Percentiles rank a stretch among this genome's conserved stretches.
Evolutionary conservation across 2,797 vertebrate species (phyloP).

Genomic region (Crypturellus tataupa): DNA sequence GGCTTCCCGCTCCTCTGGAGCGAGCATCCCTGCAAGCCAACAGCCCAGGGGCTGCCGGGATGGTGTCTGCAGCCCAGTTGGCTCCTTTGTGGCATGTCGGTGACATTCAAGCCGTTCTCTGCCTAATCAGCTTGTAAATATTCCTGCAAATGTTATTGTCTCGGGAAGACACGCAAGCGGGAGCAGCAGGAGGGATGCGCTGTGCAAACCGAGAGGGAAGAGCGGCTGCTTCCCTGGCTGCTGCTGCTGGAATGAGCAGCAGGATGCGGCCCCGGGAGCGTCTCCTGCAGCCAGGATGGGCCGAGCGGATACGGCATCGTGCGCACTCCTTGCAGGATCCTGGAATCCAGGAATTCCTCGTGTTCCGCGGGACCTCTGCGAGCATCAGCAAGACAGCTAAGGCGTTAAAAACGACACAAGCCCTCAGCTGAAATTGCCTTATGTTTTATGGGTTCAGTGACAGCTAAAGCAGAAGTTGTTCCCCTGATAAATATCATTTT

Average conservation of each 20-base stretch:
- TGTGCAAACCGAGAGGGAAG: background rate
- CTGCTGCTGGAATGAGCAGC: background rate
- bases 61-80: background rate
- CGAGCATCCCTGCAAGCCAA: too few species aligned
- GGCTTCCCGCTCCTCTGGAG: too few species aligned
- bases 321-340: background rate
- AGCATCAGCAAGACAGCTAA: background rate
- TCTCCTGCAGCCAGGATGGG: too few species aligned
- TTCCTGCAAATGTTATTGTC: background rate
- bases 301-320: too few species aligned
- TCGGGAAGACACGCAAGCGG: background rate
- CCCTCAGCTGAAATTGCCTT: background rate
- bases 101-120: background rate
- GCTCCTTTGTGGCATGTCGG: background rate
- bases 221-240: background rate
- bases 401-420: background rate
- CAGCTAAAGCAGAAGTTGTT: background rate
- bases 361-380: background rate
- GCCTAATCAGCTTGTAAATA: background rate
- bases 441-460: background rate
- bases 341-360: rapidly evolving
- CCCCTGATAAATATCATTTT: background rate
- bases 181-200: background rate
- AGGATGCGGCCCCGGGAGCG: background rate
- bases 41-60: background rate